Evolutionary conservation across 2,797 vertebrate species (phyloP).

Genomic region (Pseudochromis fuscus): DNA sequence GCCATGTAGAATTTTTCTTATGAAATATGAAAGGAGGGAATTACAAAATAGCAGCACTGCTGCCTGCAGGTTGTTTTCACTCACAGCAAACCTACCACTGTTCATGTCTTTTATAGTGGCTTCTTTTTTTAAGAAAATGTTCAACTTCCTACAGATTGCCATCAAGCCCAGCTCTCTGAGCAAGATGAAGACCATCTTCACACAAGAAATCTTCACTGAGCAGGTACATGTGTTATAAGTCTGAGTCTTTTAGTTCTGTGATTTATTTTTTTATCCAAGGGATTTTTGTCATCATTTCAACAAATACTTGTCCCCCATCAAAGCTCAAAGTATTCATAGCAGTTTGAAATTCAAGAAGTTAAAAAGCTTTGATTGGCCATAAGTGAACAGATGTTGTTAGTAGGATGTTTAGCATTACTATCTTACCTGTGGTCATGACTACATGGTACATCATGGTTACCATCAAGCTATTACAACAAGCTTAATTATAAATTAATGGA

Average conservation of each 20-base stretch:
- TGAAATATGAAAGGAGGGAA: slow-evolving; percentile 76
- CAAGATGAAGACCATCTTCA: slow-evolving; percentile 99
- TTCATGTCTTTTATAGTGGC: slow-evolving; percentile 17
- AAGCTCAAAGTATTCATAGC: too few relatives aligned
- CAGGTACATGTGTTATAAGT: slow-evolving; percentile 85
- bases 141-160: slow-evolving; percentile 89
- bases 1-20: slow-evolving; percentile 76
- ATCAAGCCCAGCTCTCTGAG: slow-evolving; percentile 98
- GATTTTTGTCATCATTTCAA: not conserved
- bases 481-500: too few relatives aligned
- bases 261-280: too few relatives aligned
- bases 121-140: slow-evolving; percentile 9
- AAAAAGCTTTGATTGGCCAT: too few relatives aligned
- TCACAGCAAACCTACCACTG: slow-evolving; percentile 43
- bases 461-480: too few relatives aligned
- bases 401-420: too few relatives aligned
- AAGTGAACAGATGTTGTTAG: too few relatives aligned
- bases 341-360: too few relatives aligned
- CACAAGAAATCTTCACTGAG: slow-evolving; percentile 98
- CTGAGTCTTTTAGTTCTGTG: too few relatives aligned
- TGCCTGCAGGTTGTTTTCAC: slow-evolving; percentile 73
- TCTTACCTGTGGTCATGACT: too few relatives aligned
- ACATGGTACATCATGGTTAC: too few relatives aligned
- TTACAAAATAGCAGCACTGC: slow-evolving; percentile 67
- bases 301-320: not conserved